Base-by-base conservation (phyloP, 2,113 vertebrate genomes). In the Ranitomeya variabilis region DNA sequence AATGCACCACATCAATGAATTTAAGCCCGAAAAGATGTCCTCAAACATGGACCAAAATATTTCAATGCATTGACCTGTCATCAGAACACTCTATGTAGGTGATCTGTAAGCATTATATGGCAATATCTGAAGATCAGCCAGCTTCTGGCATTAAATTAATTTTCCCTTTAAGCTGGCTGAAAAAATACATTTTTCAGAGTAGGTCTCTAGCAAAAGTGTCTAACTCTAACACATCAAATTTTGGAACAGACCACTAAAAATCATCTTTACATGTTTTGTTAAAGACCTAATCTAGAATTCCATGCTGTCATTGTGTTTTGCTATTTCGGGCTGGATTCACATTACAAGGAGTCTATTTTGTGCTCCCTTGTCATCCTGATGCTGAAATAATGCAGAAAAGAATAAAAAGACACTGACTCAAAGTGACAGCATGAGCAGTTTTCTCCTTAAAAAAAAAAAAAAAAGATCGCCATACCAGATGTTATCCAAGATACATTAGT, bases 401-500 rank as follows among this genome's bases (percentile, higher is more conserved):
- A 80, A 80, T 67, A 80, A 80, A 71, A 87, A 87, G 86, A 87
- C 86, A 80, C 52, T 87, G 86, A 87, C 86, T 80, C 76, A 26
- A 80, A 69, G 86, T 87, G 86, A 87, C 86, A 87, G 85, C 85
- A 67, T 80, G 85, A 64, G 60, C 71, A 87, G 86, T 55, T 80
- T 69, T 87, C 71, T 87, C 67, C 86, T 64, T 80, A 87, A 87
- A 87, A 85, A 31, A 31, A 87, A 85, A 31, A 31, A 31, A 31
- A 45, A 80, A 80, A 71, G 77, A 66, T 66, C 51, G 21, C 85
- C 77, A 87, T 55, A 80, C 59, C 86, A 87, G 77, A 87, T 87
- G 78, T 80, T 87, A 69, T 79, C 37, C 86, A 80, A 55, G 86
- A 69, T 80, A 87, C 86, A 87, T 87, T 87, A 87, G 86, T 80